These are phyloP conservation scores for Phengaris arion DNA, from an alignment of 2,888 invertebrate genomes.

Conservation along the genomic window DNA sequence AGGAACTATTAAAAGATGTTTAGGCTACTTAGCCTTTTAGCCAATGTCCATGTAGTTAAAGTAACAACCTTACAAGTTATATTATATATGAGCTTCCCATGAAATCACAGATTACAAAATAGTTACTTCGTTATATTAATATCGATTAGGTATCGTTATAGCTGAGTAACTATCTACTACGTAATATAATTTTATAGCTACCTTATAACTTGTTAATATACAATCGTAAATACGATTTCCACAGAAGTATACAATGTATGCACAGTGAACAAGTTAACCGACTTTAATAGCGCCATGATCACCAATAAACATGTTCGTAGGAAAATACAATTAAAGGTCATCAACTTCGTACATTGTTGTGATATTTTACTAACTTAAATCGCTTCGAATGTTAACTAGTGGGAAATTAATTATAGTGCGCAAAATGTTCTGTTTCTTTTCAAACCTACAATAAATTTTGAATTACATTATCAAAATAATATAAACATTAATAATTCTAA, in stretches of 20 bases:
- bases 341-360: slow-evolving; percentile 12
- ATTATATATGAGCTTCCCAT: not conserved
- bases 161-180: not conserved
- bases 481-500: no score
- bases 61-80: not conserved
- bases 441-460: no score
- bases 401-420: not conserved
- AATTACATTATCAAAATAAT: no score
- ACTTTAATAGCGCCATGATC: slow-evolving; percentile 15
- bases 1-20: no score
- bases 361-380: slow-evolving; percentile 8
- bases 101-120: not conserved
- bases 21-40: not conserved
- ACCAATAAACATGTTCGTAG: slow-evolving; percentile 19
- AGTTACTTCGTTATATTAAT: not conserved
- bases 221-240: slow-evolving; percentile 1
- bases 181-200: slow-evolving; percentile 11
- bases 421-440: not conserved
- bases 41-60: not conserved
- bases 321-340: slow-evolving; percentile 21
- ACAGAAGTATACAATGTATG: slow-evolving; percentile 14
- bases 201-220: slow-evolving; percentile 3
- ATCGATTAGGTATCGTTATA: no score
- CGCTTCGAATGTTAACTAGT: not conserved
- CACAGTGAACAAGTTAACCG: not conserved